Base-by-base conservation (phyloP, 2,797 vertebrate species). In the Liparis tanakae region DNA sequence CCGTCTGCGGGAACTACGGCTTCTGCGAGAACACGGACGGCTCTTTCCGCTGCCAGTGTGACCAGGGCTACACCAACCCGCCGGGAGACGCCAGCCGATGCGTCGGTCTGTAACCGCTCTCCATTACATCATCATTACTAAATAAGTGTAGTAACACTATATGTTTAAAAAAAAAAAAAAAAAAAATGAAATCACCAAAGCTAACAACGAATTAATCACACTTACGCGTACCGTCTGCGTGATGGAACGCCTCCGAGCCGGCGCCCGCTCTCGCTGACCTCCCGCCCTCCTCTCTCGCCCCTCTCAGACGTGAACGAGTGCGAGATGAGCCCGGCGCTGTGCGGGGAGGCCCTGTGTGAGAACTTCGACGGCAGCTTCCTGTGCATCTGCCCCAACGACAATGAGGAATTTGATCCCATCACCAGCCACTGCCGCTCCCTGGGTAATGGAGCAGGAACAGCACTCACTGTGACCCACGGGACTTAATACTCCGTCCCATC, bases 351-450 rank as follows among this genome's bases (percentile, higher is more conserved):
- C 86, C 91, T 92, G 86, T 95, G 94, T 92, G 94, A 95, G 94
- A 95, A 95, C 81, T 60, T 87, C 20, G 94, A 95, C 57, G 94
- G 94, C 72, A 95, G 92, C 93, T 95, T 95, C 94, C 94, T 95
- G 90, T 95, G 94, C 90, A 93, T 94, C 92, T 95, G 94, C 92
- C 51, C 92, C 92, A 93, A 81, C 86, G 93, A 94, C 90, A 92
- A 93, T 87, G 90, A 95, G 91, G 94, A 95, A 89, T 95, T 94
- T 91, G 93, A 95, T 92, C 92, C 94, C 80, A 70, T 74, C 87
- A 91, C 88, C 90, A 93, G 85, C 90, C 93, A 89, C 79, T 95
- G 94, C 60, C 91, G 77, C 85, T 90, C 91, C 64, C 72, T 85
- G 86, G 94, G 94, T 95, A 94, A 90, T 81, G 85, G 82, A 85